These are phyloP conservation scores for Potamarius usumacintae DNA, from an alignment of 2,113 vertebrate species.

Conservation along the genomic window DNA sequence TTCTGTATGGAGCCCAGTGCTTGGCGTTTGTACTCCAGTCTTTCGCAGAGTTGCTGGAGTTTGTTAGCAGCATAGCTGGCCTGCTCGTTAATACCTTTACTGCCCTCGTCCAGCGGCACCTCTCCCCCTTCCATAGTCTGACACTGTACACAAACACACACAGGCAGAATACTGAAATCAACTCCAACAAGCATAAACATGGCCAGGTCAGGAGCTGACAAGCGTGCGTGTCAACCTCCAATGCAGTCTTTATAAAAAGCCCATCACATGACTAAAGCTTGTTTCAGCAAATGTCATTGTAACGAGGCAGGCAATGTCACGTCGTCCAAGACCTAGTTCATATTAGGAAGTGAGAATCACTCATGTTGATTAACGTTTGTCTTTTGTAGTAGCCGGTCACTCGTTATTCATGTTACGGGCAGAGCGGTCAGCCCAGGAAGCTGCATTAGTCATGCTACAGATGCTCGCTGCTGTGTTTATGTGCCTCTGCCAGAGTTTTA, in stretches of 20 bases:
- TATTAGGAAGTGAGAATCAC: not conserved
- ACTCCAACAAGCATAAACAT: not conserved
- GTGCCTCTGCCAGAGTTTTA: too few species aligned
- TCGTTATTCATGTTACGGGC: too few species aligned
- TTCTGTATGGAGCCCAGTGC: slow-evolving; percentile 93
- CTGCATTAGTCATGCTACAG: too few species aligned
- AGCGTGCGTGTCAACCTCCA: not conserved
- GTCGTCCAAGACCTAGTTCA: not conserved
- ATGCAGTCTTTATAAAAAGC: not conserved
- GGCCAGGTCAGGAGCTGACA: not conserved
- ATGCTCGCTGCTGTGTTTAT: too few species aligned
- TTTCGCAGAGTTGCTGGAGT: slow-evolving; percentile 88
- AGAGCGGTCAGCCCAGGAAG: too few species aligned
- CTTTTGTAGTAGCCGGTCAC: too few species aligned
- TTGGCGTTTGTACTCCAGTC: slow-evolving; percentile 95
- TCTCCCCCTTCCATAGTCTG: slow-evolving; percentile 76
- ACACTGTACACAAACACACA: slow-evolving; percentile 64
- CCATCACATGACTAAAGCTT: not conserved
- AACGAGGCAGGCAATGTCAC: not conserved
- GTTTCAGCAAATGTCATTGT: not conserved
- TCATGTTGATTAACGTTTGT: not conserved
- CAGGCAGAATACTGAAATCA: not conserved
- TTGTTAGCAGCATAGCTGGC: slow-evolving; percentile 91
- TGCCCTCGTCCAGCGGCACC: slow-evolving; percentile 81
- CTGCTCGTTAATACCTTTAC: slow-evolving; percentile 86